Conservation (phyloP, 2,888 invertebrate species). For the Nysson spinosus region DNA sequence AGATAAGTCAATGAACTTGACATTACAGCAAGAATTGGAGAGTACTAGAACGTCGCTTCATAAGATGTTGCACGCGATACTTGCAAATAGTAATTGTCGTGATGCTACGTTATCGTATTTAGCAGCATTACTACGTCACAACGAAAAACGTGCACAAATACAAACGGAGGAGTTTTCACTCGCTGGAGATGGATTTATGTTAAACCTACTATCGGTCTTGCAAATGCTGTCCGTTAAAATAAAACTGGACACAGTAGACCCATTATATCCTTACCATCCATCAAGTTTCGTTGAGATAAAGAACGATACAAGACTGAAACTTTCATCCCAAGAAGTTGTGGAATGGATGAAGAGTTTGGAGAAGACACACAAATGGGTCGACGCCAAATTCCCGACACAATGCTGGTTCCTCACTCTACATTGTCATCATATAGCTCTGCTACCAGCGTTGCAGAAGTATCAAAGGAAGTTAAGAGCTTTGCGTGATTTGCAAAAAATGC, state of each 20-base stretch:
- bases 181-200: conserved; percentile 96
- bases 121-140: conserved; percentile 86
- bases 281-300: conserved; percentile 85
- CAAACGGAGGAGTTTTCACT: conserved; percentile 92
- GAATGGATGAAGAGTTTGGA: conserved; percentile 85
- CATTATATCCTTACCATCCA: conserved; percentile 92
- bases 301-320: conserved; percentile 90
- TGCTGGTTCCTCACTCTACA: conserved; percentile 98
- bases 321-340: conserved; percentile 88
- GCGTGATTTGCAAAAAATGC: conserved; percentile 91
- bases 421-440: conserved; percentile 93
- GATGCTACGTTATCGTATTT: conserved; percentile 89
- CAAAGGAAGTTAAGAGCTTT: conserved; percentile 86
- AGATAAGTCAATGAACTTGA: conserved; percentile 84
- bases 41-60: conserved; percentile 87
- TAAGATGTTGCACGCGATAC: conserved; percentile 89
- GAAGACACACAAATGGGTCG: conserved; percentile 84
- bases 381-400: conserved; percentile 95
- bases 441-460: conserved; percentile 93
- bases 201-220: conserved; percentile 93
- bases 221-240: conserved; percentile 94
- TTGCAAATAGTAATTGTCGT: conserved; percentile 89
- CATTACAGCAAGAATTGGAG: conserved; percentile 89
- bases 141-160: conserved; percentile 93
- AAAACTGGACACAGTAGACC: conserved; percentile 93